Evolutionary conservation across 2,888 invertebrate species (phyloP).

Genomic region (Agrotis puta): DNA sequence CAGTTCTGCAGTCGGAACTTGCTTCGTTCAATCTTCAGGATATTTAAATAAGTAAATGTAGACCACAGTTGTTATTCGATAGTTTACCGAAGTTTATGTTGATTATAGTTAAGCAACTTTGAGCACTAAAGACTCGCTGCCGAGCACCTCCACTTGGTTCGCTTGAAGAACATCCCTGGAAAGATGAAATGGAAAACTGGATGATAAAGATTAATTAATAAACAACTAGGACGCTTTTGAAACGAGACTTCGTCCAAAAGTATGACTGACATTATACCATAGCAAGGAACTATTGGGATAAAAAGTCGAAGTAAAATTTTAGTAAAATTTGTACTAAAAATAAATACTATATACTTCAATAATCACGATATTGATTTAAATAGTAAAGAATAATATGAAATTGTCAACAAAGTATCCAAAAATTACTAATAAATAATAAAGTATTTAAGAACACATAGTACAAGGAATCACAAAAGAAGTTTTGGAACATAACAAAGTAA

Average conservation of each 20-base stretch:
- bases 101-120: slow-evolving; percentile 70
- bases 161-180: slow-evolving; percentile 83
- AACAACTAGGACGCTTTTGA: not conserved
- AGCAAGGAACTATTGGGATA: no score
- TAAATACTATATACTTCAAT: no score
- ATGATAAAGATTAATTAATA: slow-evolving; percentile 31
- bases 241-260: fast-evolving
- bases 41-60: slow-evolving; percentile 49
- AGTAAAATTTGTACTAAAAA: no score
- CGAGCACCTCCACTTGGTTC: slow-evolving; percentile 74
- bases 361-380: not conserved
- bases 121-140: slow-evolving; percentile 84
- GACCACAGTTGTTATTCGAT: slow-evolving; percentile 36
- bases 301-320: no score
- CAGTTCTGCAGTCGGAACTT: slow-evolving; percentile 23
- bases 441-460: not conserved
- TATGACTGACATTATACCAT: not conserved
- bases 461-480: not conserved
- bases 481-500: slow-evolving; percentile 17
- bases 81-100: slow-evolving; percentile 41
- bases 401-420: not conserved
- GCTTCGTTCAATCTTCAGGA: slow-evolving; percentile 19
- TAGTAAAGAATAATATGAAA: not conserved
- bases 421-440: not conserved
- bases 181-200: slow-evolving; percentile 58